A percentile compares a stretch with the other conserved stretches of the same genome.
phyloP scores from a whole-genome alignment of 1,140 invertebrate genomes.

The Drosophila tropicalis region DNA sequence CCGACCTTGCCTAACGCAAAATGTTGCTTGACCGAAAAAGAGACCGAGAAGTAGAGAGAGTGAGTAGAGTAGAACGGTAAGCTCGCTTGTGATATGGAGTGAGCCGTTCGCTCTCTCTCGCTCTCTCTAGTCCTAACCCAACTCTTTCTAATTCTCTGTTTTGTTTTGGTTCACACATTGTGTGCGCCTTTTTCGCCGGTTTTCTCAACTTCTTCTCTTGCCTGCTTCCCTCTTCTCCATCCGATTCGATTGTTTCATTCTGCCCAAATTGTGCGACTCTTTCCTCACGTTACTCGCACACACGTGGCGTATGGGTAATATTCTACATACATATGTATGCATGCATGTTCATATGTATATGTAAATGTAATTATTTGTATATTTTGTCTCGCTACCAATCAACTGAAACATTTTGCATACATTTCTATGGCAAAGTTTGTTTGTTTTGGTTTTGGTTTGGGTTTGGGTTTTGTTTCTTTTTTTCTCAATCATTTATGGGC shows the following conservation, averaged over 20 bases:
- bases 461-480: neutral
- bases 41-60: neutral
- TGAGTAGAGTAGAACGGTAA: neutral
- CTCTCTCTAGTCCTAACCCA: neutral
- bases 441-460: neutral
- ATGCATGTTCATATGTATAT: neutral
- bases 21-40: slow-evolving; percentile 44
- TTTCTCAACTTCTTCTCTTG: neutral
- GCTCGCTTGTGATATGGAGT: neutral
- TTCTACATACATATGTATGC: slow-evolving; percentile 25
- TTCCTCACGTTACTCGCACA: neutral
- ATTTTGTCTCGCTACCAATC: slow-evolving; percentile 42
- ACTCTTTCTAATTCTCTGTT: slow-evolving; percentile 13
- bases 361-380: slow-evolving; percentile 15
- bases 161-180: slow-evolving; percentile 57
- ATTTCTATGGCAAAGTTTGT: neutral
- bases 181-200: slow-evolving; percentile 27
- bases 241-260: neutral
- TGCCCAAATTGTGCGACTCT: slow-evolving; percentile 11
- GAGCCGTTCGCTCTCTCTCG: slow-evolving; percentile 27
- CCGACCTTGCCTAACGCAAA: slow-evolving; percentile 60
- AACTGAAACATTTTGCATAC: slow-evolving; percentile 42
- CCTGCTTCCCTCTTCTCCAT: neutral
- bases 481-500: neutral
- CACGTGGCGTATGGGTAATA: slow-evolving; percentile 47